Conservation (phyloP, 2,113 vertebrate genomes). For the Laticauda laticaudata region DNA sequence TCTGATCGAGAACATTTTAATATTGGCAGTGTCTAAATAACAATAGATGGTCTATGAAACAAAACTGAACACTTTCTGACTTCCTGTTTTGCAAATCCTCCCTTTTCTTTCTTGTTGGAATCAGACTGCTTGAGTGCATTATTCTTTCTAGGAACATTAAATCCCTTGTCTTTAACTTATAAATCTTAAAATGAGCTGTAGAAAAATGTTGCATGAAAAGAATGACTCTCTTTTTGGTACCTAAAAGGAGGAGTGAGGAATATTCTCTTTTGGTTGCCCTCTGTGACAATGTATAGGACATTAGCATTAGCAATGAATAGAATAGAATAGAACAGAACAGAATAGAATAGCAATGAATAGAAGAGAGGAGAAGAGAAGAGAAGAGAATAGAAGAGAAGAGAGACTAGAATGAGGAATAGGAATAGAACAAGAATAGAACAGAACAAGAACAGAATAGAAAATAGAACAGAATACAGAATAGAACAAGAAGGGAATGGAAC, state of each 20-base stretch:
- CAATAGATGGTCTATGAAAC: not conserved
- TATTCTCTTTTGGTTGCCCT: not conserved
- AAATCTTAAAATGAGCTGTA: not conserved
- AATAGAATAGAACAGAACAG: too few relatives aligned
- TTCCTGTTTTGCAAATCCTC: not conserved
- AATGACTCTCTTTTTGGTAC: not conserved
- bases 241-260: not conserved
- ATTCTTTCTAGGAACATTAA: not conserved
- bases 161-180: not conserved
- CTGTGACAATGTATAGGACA: not conserved
- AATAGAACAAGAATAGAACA: too few relatives aligned
- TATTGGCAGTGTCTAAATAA: not conserved
- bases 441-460: too few relatives aligned
- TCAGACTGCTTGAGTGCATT: not conserved
- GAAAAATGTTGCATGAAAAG: not conserved
- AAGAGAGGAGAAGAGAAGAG: too few relatives aligned
- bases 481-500: too few relatives aligned
- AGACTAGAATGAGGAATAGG: too few relatives aligned
- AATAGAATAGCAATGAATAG: too few relatives aligned
- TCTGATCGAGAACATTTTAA: not conserved
- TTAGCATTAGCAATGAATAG: too few relatives aligned
- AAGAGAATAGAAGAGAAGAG: too few relatives aligned
- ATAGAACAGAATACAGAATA: too few relatives aligned
- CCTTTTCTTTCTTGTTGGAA: not conserved
- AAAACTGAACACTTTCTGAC: not conserved